Evolutionary conservation across 2,797 vertebrate genomes (phyloP).

Genomic region (Argya squamiceps): DNA sequence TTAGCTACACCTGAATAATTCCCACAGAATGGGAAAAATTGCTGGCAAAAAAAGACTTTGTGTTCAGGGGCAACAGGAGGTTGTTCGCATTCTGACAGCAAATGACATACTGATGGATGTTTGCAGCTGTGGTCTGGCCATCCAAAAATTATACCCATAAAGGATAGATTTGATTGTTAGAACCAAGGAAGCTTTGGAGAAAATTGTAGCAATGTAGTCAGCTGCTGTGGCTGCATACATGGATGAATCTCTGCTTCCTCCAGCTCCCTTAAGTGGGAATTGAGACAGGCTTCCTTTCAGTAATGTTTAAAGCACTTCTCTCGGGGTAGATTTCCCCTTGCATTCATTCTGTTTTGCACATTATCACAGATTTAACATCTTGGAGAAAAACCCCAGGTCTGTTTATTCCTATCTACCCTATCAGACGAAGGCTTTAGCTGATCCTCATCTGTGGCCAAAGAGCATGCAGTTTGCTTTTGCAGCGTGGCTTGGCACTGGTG

Average conservation of each 20-base stretch:
- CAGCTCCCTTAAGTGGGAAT: neutral
- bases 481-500: neutral
- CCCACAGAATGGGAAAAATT: neutral
- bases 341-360: neutral
- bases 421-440: neutral
- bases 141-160: neutral
- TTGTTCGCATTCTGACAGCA: neutral
- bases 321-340: neutral
- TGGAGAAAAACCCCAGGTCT: accelerated
- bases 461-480: neutral
- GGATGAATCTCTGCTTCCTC: neutral
- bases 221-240: neutral
- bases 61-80: neutral
- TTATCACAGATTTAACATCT: neutral
- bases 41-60: neutral
- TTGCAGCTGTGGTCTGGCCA: neutral
- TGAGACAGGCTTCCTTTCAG: neutral
- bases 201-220: neutral
- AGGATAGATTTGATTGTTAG: neutral
- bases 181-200: neutral
- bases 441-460: neutral
- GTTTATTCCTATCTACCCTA: neutral
- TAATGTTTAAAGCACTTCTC: neutral
- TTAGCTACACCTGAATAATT: neutral
- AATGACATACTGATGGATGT: neutral